Conservation (phyloP, 37 sponge, comb jelly and placozoan genomes). For the Cliona cf. orientalis region DNA sequence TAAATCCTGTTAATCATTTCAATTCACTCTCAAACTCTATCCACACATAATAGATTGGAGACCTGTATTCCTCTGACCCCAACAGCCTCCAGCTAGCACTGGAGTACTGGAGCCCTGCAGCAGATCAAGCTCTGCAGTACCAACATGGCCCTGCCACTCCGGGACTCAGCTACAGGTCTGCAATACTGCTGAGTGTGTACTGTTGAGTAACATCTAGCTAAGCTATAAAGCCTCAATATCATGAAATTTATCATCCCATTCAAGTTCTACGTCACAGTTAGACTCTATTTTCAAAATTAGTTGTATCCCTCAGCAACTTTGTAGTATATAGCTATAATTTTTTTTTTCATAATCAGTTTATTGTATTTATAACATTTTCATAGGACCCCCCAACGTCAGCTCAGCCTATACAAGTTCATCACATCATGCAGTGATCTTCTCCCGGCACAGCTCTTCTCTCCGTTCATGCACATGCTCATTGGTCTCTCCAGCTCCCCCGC, state of each 20-base stretch:
- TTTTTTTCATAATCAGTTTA: no score
- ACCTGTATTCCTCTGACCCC: conserved; percentile 68
- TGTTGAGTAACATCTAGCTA: background rate
- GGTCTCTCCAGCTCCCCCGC: conserved; percentile 72
- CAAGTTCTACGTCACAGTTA: no score
- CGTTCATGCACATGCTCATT: conserved; percentile 88
- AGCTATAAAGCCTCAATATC: no score
- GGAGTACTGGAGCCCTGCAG: conserved; percentile 73
- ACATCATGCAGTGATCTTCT: conserved; percentile 80
- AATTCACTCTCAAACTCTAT: no score
- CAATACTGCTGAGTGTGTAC: background rate
- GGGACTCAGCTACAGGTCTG: background rate
- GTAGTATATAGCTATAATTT: no score
- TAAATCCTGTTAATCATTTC: no score
- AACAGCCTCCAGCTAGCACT: conserved; percentile 45
- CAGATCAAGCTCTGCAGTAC: background rate
- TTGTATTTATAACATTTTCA: background rate
- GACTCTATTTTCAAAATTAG: no score
- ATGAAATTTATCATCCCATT: no score
- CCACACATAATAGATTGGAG: conserved; percentile 75
- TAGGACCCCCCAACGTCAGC: conserved; percentile 53
- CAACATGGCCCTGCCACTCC: background rate
- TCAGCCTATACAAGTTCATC: conserved; percentile 91
- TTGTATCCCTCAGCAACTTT: background rate
- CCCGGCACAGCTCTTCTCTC: conserved; percentile 79